phyloP scores from a whole-genome alignment of 2,888 invertebrate species.

The Pachymerium ferrugineum region DNA sequence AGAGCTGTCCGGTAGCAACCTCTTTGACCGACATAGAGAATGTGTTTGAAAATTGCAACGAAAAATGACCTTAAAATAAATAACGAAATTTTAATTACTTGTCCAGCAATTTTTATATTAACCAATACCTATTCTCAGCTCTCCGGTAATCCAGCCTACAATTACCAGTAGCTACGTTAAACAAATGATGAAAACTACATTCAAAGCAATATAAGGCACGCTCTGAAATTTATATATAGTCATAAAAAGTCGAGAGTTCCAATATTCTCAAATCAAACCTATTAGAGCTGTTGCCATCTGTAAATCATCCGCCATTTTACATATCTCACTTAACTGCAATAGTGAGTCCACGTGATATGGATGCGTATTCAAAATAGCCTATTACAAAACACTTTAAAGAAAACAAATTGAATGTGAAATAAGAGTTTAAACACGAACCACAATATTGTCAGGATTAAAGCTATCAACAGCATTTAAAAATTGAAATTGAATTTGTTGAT shows the following conservation, averaged over 20 bases:
- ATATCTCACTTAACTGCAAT: slow-evolving; percentile 73
- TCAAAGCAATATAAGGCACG: slow-evolving; percentile 70
- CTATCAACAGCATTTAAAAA: slow-evolving; percentile 74
- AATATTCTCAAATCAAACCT: slow-evolving; percentile 44
- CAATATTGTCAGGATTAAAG: slow-evolving; percentile 69
- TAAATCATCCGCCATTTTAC: slow-evolving; percentile 69
- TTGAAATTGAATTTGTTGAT: slow-evolving; percentile 65
- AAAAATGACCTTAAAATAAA: slow-evolving; percentile 60
- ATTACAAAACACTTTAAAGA: slow-evolving; percentile 36
- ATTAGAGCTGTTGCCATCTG: slow-evolving; percentile 71
- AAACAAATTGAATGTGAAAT: background rate
- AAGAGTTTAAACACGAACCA: slow-evolving; percentile 50
- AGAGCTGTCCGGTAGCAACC: slow-evolving; percentile 81
- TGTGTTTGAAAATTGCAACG: slow-evolving; percentile 73
- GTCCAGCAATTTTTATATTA: background rate
- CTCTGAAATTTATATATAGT: slow-evolving; percentile 51
- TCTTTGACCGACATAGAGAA: slow-evolving; percentile 67
- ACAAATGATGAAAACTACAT: slow-evolving; percentile 70
- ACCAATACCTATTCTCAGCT: slow-evolving; percentile 67
- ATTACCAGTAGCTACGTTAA: slow-evolving; percentile 66
- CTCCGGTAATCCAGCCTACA: slow-evolving; percentile 69
- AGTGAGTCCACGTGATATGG: slow-evolving; percentile 76
- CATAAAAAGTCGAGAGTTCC: background rate
- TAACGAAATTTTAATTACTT: background rate
- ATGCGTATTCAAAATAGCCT: slow-evolving; percentile 64